Percentiles rank a stretch among this genome's conserved stretches.
Conservation (phyloP, 1,140 invertebrate genomes). For the Ceratitis capitata region DNA sequence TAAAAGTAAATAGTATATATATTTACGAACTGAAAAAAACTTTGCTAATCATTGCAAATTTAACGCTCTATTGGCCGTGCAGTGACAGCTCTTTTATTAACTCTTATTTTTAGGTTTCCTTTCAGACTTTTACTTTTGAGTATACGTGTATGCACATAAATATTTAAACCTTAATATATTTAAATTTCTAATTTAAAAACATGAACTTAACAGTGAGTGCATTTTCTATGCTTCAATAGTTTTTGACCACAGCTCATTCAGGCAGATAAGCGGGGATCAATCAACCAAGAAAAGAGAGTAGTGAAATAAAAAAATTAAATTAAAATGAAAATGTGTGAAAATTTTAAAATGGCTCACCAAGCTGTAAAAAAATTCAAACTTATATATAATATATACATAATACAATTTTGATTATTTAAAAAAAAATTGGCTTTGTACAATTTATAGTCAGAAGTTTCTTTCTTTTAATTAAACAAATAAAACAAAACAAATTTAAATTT, state of each 20-base stretch:
- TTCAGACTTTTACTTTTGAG: not conserved
- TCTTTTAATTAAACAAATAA: no score
- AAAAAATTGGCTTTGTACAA: no score
- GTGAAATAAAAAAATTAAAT: no score
- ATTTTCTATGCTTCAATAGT: not conserved
- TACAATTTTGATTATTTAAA: no score
- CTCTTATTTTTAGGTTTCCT: not conserved
- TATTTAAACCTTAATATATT: not conserved
- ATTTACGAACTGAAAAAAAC: not conserved
- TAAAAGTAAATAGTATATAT: no score
- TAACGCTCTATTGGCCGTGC: not conserved
- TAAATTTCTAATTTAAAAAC: not conserved
- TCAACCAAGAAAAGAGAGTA: not conserved
- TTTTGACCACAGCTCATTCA: not conserved
- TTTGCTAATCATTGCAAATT: not conserved
- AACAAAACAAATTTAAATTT: no score
- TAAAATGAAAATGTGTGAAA: no score
- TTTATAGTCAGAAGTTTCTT: no score
- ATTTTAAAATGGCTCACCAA: no score
- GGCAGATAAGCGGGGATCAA: not conserved
- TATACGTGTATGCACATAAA: not conserved
- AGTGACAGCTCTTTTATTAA: not conserved
- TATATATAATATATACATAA: no score
- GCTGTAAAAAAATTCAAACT: no score
- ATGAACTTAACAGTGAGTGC: not conserved